Evolutionary conservation across 2,797 vertebrate species (phyloP).

Genomic region (Odontamblyopus rebecca): DNA sequence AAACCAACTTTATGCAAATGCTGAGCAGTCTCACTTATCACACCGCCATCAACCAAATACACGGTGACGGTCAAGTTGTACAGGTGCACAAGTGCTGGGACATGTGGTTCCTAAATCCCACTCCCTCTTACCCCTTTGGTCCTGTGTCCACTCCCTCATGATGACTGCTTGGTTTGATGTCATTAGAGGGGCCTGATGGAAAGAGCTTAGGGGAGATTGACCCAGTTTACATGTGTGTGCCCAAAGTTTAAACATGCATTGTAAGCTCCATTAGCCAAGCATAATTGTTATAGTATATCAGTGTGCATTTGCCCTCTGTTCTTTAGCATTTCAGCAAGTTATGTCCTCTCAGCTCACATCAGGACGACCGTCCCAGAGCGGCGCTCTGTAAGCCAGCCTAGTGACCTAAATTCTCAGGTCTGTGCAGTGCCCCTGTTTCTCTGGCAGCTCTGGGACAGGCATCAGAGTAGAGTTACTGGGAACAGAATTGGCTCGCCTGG

Average conservation of each 20-base stretch:
- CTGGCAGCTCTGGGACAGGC: conserved; percentile 18
- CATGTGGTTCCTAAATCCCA: conserved; percentile 27
- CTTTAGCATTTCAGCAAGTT: conserved; percentile 30
- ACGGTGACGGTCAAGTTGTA: conserved; percentile 15
- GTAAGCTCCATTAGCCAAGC: conserved; percentile 14
- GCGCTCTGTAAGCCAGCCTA: conserved; percentile 24
- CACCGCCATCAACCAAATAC: not conserved
- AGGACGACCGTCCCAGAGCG: conserved; percentile 1
- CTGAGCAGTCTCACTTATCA: not conserved
- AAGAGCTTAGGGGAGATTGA: conserved; percentile 55
- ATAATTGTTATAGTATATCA: not conserved
- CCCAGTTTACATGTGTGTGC: conserved; percentile 47
- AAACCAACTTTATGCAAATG: not conserved
- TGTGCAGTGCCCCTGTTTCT: conserved; percentile 21
- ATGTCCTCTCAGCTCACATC: conserved; percentile 9
- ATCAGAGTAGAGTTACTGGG: conserved; percentile 42
- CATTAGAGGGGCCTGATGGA: conserved; percentile 43
- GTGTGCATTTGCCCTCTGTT: conserved; percentile 11
- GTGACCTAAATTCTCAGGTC: conserved; percentile 53
- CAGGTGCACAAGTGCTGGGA: conserved; percentile 29
- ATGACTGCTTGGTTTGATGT: conserved; percentile 31
- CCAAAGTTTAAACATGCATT: conserved; percentile 27
- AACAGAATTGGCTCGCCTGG: conserved; percentile 17
- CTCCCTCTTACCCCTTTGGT: not conserved
- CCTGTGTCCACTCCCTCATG: conserved; percentile 7